Percentiles rank a stretch among this genome's conserved stretches.
These are phyloP conservation scores for Stenodema calcarata DNA, from an alignment of 2,888 invertebrate species.

Conservation along the genomic window DNA sequence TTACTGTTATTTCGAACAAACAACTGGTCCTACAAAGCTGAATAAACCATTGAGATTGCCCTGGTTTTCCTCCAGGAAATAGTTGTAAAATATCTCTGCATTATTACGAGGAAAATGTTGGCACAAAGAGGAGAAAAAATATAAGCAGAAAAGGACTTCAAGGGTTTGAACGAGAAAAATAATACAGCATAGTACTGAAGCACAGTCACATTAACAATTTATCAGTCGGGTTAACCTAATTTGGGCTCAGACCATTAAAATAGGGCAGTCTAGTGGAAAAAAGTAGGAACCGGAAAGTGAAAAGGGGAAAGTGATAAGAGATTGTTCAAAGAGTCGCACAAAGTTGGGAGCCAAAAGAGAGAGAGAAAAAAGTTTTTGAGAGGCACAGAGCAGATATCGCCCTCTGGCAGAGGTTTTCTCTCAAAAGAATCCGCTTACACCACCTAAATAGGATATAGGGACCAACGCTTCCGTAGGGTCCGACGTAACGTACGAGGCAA, in stretches of 20 bases:
- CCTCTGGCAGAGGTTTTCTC: background rate
- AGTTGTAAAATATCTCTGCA: background rate
- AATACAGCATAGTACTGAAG: background rate
- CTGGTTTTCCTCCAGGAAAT: background rate
- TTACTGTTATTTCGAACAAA: too few species aligned
- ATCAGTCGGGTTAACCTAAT: conserved; percentile 13
- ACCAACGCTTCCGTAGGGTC: background rate
- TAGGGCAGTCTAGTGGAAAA: conserved; percentile 21
- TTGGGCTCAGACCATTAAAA: conserved; percentile 17
- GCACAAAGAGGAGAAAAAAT: background rate
- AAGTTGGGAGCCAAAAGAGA: conserved; percentile 9
- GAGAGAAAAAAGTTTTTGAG: conserved; percentile 15
- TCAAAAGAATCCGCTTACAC: background rate
- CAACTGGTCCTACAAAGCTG: too few species aligned
- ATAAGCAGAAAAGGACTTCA: background rate
- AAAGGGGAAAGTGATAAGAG: conserved; percentile 26
- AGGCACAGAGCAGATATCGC: background rate
- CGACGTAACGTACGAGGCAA: background rate
- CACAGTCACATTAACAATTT: conserved; percentile 7
- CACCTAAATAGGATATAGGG: background rate
- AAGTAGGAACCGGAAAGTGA: conserved; percentile 1
- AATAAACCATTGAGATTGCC: too few species aligned
- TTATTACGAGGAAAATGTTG: background rate
- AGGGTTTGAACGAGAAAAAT: background rate
- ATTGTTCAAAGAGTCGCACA: conserved; percentile 19